These are phyloP conservation scores for Rhodeus uyekii DNA, from an alignment of 2,797 vertebrate genomes.

Conservation along the genomic window DNA sequence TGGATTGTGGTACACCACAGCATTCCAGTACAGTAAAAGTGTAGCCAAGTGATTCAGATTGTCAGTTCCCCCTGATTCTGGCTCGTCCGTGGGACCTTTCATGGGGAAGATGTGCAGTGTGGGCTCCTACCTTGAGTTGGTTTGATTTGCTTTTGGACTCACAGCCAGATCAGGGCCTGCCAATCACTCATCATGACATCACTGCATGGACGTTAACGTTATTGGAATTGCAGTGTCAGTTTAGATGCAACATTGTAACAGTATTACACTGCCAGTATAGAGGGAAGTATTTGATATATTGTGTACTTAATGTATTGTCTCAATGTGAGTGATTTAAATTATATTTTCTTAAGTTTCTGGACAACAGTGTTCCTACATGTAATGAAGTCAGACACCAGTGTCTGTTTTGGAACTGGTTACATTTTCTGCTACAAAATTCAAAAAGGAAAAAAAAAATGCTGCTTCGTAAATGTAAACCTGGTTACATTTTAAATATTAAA, in stretches of 20 bases:
- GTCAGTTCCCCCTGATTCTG: constrained; percentile 38
- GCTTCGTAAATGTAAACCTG: constrained; percentile 93
- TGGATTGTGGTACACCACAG: constrained; percentile 71
- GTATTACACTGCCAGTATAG: constrained; percentile 91
- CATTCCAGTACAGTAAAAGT: constrained; percentile 78
- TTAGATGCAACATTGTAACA: constrained; percentile 85
- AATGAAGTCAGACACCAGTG: constrained; percentile 79
- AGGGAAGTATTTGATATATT: constrained; percentile 92
- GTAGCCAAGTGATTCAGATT: constrained; percentile 65
- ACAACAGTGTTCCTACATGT: constrained; percentile 88
- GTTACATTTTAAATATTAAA: constrained; percentile 87
- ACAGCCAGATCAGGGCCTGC: constrained; percentile 63
- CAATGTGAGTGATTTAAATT: constrained; percentile 98
- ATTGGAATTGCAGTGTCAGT: constrained; percentile 80
- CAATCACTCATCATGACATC: constrained; percentile 80
- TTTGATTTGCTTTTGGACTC: background rate
- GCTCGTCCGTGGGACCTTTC: constrained; percentile 37
- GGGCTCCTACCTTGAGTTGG: background rate
- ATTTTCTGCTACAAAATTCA: constrained; percentile 76
- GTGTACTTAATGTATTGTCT: constrained; percentile 98
- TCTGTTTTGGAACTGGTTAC: constrained; percentile 83
- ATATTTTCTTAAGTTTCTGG: constrained; percentile 98
- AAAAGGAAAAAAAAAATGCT: constrained; percentile 73
- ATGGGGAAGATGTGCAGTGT: background rate
- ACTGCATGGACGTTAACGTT: constrained; percentile 83